Base-by-base conservation (phyloP, 37 sponge, comb jelly and placozoan species). In the Amphimedon queenslandica region DNA sequence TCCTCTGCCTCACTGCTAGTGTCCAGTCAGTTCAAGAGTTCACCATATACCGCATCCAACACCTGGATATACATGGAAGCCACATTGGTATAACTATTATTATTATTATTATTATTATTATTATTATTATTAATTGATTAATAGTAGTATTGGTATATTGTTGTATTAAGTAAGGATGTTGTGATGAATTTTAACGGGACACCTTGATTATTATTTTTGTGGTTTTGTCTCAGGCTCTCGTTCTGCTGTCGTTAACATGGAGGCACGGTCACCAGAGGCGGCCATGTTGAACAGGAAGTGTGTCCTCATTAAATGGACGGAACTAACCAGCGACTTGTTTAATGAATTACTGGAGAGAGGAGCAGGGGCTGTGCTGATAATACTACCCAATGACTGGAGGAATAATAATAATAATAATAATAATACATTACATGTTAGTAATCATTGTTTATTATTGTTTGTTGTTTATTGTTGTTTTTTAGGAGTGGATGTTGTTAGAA, bases 11-110 rank as follows among this genome's bases (percentile, higher is more conserved):
- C n/a, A n/a, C n/a, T n/a, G n/a, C n/a, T n/a, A n/a, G n/a, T n/a
- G n/a, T n/a, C n/a, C n/a, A n/a, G n/a, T n/a, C n/a, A 42, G 90
- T 84, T 2, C 93, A 92, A 13, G 89, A 88, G 25, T 92, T 92
- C 69, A 72, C 77, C 11, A 76, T 80, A 6, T 73, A 87, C 57
- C 60, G 93, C 4, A 88, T 92, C 82, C 93, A 92, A 67, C 93
- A 92, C 42, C 71, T 88, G 47, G 93, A 92, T 57, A 42, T 92
- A 4, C 80, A 86, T 33, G 86, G 87, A 61, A 63, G 69, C 20
- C 83, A 68, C 13, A 74, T 87, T 58, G 88, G 87, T 84, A 57
- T 35, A 47, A 47, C 13, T 18, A 47, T 47, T 8, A n/a, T n/a
- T n/a, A n/a, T n/a, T n/a, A n/a, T n/a, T n/a, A n/a, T n/a, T n/a